Evolutionary conservation across 2,888 invertebrate species (phyloP).

Genomic region (Lottia scabra): DNA sequence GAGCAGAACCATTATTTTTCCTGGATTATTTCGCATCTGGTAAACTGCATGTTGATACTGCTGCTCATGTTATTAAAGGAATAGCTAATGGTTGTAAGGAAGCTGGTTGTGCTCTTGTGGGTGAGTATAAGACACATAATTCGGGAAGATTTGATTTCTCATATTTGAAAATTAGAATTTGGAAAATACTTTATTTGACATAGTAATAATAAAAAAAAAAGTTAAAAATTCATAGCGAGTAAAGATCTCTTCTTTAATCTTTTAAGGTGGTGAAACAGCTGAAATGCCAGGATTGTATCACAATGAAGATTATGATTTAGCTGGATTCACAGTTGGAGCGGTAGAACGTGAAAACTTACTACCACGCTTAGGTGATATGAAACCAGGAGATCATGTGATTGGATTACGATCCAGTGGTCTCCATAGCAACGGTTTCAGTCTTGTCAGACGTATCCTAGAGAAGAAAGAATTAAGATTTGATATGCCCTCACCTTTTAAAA

Average conservation of each 20-base stretch:
- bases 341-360: constrained; percentile 83
- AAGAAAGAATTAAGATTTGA: constrained; percentile 76
- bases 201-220: no score
- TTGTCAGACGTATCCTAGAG: constrained; percentile 84
- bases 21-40: constrained; percentile 97
- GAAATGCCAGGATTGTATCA: constrained; percentile 86
- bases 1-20: constrained; percentile 95
- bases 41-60: constrained; percentile 81
- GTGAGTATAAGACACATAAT: no score
- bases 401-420: constrained; percentile 90
- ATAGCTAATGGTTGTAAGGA: constrained; percentile 88
- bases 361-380: constrained; percentile 77
- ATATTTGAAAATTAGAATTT: no score
- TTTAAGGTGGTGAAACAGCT: constrained; percentile 90
- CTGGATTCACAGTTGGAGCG: constrained; percentile 95
- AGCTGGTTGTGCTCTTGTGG: constrained; percentile 89
- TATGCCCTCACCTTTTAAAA: constrained; percentile 78
- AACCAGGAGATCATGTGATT: constrained; percentile 83
- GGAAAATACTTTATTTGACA: no score
- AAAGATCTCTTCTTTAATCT: background rate
- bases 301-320: constrained; percentile 90
- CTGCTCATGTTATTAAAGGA: constrained; percentile 84
- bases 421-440: constrained; percentile 94
- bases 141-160: no score
- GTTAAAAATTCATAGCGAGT: no score